Evolutionary conservation across 2,888 invertebrate species (phyloP).

Genomic region (Rhimphoctona megacephalus): DNA sequence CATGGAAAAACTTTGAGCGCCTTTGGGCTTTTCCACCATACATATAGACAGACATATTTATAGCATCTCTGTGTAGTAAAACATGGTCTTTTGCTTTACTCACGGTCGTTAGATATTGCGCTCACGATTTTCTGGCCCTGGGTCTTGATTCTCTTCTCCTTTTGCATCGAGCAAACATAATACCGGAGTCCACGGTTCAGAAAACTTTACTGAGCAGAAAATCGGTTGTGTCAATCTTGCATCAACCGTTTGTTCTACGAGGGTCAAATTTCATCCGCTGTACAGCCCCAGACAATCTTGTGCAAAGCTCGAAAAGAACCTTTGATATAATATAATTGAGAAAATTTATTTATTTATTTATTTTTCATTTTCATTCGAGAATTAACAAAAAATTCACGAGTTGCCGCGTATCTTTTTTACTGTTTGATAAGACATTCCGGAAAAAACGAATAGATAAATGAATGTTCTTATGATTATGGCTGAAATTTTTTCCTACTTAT

Average conservation of each 20-base stretch:
- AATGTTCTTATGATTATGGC: background rate
- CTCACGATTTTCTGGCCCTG: slow-evolving; percentile 57
- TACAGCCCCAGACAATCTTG: background rate
- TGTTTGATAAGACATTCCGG: background rate
- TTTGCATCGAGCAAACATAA: slow-evolving; percentile 36
- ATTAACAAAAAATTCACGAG: too few relatives aligned
- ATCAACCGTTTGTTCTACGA: background rate
- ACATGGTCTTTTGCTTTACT: slow-evolving; percentile 11
- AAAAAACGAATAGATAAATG: background rate
- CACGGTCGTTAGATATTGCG: slow-evolving; percentile 59
- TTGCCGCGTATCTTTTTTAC: background rate
- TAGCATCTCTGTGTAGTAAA: slow-evolving; percentile 24
- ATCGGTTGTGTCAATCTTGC: slow-evolving; percentile 36
- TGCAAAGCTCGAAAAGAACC: background rate
- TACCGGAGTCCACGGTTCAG: slow-evolving; percentile 1
- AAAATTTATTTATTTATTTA: background rate
- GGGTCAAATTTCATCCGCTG: slow-evolving; percentile 8
- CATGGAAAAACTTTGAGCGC: slow-evolving; percentile 55
- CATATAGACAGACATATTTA: slow-evolving; percentile 23
- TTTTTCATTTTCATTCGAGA: background rate
- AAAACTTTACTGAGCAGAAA: slow-evolving; percentile 40
- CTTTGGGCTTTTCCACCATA: slow-evolving; percentile 26
- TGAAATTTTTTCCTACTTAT: background rate
- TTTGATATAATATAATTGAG: background rate
- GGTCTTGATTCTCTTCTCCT: slow-evolving; percentile 33